phyloP scores from a whole-genome alignment of 2,113 vertebrate species.

The Crotophaga sulcirostris region DNA sequence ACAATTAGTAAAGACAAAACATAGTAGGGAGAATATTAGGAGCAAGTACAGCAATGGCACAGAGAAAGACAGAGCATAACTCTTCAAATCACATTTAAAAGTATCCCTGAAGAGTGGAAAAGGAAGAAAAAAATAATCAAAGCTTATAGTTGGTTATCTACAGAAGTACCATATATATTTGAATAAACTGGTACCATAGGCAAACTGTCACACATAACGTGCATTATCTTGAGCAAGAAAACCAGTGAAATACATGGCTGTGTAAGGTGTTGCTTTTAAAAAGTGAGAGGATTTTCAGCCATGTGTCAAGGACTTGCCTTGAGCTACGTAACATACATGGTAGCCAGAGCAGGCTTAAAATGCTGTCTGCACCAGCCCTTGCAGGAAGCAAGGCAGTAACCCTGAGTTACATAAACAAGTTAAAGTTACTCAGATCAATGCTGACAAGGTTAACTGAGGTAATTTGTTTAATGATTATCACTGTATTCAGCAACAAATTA shows the following conservation, averaged over 20 bases:
- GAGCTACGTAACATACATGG: background rate
- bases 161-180: background rate
- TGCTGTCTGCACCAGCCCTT: background rate
- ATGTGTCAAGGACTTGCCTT: background rate
- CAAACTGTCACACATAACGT: background rate
- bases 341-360: background rate
- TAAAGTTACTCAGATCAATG: background rate
- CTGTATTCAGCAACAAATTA: background rate
- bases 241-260: rapidly evolving
- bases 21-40: background rate
- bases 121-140: background rate
- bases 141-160: background rate
- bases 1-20: slow-evolving; percentile 12
- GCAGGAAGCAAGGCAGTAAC: background rate
- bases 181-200: rapidly evolving
- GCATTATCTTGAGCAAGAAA: background rate
- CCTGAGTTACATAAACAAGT: background rate
- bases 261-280: background rate
- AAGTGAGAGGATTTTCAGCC: background rate
- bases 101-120: background rate
- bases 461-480: background rate
- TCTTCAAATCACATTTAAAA: background rate
- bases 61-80: background rate
- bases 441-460: background rate
- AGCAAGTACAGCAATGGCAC: background rate